These are phyloP conservation scores for Ptilodon capucinus DNA, from an alignment of 2,888 invertebrate genomes.

Conservation along the genomic window DNA sequence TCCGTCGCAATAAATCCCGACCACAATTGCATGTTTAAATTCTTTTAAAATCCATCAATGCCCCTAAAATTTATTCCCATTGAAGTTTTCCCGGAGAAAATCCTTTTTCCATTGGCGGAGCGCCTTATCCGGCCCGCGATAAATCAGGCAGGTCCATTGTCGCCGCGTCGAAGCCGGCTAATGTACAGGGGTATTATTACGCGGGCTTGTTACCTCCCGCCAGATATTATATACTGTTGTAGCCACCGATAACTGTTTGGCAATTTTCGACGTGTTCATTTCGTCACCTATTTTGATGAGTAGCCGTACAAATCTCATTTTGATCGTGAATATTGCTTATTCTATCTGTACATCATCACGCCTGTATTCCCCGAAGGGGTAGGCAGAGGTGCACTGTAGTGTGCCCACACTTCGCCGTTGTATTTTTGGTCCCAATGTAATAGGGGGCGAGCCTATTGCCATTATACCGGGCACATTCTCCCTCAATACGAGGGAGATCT, in stretches of 20 bases:
- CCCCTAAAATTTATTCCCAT: conserved; percentile 53
- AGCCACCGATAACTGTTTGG: conserved; percentile 22
- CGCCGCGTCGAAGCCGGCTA: conserved; percentile 53
- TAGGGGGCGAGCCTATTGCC: too few species aligned
- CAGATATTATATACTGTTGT: conserved; percentile 42
- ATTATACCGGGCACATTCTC: too few species aligned
- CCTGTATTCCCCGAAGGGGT: too few species aligned
- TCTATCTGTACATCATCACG: too few species aligned
- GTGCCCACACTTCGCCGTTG: too few species aligned
- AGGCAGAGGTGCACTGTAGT: too few species aligned
- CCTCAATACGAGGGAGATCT: too few species aligned
- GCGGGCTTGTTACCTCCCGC: conserved; percentile 37
- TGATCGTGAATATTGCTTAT: too few species aligned
- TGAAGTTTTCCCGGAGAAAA: conserved; percentile 56
- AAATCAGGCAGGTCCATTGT: conserved; percentile 68
- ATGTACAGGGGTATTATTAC: conserved; percentile 62
- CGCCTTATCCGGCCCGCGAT: conserved; percentile 62
- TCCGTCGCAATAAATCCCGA: conserved; percentile 6
- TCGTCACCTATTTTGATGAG: conserved; percentile 9
- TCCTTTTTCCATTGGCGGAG: conserved; percentile 58
- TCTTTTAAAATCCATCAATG: conserved; percentile 48
- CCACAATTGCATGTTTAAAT: conserved; percentile 32
- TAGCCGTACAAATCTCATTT: conserved; percentile 10
- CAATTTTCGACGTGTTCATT: conserved; percentile 43
- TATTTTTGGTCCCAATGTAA: too few species aligned